A percentile compares a stretch with the other conserved stretches of the same genome.
phyloP scores from a whole-genome alignment of 2,797 vertebrate genomes.

The Rallus crepitans region DNA sequence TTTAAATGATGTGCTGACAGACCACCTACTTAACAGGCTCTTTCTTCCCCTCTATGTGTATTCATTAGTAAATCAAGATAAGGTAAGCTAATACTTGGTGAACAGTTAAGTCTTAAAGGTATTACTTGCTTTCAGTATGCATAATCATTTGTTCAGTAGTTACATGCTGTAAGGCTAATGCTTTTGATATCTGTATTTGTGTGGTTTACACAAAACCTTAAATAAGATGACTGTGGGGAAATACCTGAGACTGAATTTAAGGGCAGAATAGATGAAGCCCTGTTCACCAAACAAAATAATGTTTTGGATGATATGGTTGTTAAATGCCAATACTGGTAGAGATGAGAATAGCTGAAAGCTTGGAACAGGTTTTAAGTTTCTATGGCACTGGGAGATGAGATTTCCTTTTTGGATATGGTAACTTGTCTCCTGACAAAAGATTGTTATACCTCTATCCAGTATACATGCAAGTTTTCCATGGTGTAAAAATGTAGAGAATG shows the following conservation, averaged over 20 bases:
- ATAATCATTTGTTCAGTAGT: background rate
- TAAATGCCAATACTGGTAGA: background rate
- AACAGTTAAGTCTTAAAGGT: background rate
- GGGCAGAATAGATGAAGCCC: background rate
- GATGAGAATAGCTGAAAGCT: background rate
- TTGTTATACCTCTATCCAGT: background rate
- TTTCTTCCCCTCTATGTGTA: constrained; percentile 97
- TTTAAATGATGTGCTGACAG: constrained; percentile 95
- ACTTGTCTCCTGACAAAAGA: background rate
- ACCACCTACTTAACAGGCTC: constrained; percentile 96
- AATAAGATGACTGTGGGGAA: background rate
- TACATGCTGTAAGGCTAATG: background rate
- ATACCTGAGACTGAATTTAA: background rate
- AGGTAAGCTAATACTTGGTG: constrained; percentile 70
- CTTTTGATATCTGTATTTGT: background rate
- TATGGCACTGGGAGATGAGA: rapidly evolving
- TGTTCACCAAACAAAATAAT: background rate
- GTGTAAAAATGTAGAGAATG: background rate
- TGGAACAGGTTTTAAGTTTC: background rate
- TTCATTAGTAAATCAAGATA: constrained; percentile 91
- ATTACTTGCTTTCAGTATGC: background rate
- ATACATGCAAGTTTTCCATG: rapidly evolving
- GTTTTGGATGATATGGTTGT: background rate
- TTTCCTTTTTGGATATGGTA: background rate
- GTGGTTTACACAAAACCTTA: background rate